Base-by-base conservation (phyloP, 2,797 vertebrate genomes). In the Tenualosa thibaudeaui region DNA sequence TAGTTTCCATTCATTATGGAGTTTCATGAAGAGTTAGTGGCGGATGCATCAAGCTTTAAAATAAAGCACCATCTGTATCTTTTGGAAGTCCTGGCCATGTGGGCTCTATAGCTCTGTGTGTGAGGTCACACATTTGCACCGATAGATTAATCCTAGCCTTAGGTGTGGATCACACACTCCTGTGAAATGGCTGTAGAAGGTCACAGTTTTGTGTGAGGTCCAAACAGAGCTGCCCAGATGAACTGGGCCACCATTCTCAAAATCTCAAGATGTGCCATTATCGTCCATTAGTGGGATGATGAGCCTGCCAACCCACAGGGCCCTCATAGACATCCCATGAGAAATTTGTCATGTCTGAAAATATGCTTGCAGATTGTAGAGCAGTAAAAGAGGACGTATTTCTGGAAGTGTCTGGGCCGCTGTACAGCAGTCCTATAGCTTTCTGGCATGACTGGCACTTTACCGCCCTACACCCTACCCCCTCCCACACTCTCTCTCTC, bases 151-250 rank as follows among this genome's bases (percentile, higher is more conserved):
- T 7, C 40, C 37, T 46, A 7, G 19, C 37, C 6, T 40, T 22
- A 43, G 71, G 37, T 78, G 71, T 22, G 1, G 71, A 40, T 78
- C 40, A 46, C 71, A 78, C 5, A 31, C 58, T 50, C 37, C 31
- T 84, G 84, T n/a, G 50, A 60, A 87, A 68, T 86, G 50, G 50
- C 65, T 81, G 26, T 75, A 83, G 43, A 83, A 85, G 82, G 86
- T 87, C 83, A 83, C 81, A 82, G 54, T 62, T 15, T 5, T 40
- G 81, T 83, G 81, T 84, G 7, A 87, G 78, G 58, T 24, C 19
- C 82, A 82, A 26, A 9, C 17, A 78, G 71, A 22, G 13, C 40
- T 5, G 15, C 26, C 40, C 17, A 19, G 15, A 40, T 75, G 31
- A 75, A 12, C 37, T 19, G 68, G 31, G 37, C 13, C 68, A 15